Percentiles rank a stretch among this genome's conserved stretches.
These are phyloP conservation scores for Corapipo altera DNA, from an alignment of 2,113 vertebrate genomes.

Conservation along the genomic window DNA sequence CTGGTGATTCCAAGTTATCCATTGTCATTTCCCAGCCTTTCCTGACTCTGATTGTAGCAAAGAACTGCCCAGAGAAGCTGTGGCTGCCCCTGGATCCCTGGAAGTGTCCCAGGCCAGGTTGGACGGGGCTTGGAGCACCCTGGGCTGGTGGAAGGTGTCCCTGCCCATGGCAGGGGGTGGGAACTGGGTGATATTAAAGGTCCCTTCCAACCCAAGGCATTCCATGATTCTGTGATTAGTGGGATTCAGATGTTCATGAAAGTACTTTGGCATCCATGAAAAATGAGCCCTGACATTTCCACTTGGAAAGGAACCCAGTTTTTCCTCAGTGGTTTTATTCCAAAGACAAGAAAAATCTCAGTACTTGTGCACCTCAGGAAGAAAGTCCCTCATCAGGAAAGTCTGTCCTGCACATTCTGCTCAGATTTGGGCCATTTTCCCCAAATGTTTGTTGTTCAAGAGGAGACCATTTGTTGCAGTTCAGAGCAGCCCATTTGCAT, in stretches of 20 bases:
- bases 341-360: background rate
- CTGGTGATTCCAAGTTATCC: background rate
- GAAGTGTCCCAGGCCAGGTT: background rate
- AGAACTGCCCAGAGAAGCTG: background rate
- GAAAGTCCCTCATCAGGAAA: background rate
- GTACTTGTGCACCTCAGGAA: background rate
- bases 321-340: background rate
- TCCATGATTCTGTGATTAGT: background rate
- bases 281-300: background rate
- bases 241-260: background rate
- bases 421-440: background rate
- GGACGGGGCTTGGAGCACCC: background rate
- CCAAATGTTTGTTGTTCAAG: background rate
- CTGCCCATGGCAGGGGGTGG: background rate
- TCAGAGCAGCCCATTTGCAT: background rate
- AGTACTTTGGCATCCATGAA: background rate
- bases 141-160: background rate
- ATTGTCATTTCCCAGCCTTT: background rate
- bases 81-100: background rate
- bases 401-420: background rate
- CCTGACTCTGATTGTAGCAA: background rate
- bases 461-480: background rate
- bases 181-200: accelerated
- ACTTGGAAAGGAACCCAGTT: background rate
- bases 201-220: background rate